Evolutionary conservation across 2,113 vertebrate genomes (phyloP).

Genomic region (Gopherus flavomarginatus): DNA sequence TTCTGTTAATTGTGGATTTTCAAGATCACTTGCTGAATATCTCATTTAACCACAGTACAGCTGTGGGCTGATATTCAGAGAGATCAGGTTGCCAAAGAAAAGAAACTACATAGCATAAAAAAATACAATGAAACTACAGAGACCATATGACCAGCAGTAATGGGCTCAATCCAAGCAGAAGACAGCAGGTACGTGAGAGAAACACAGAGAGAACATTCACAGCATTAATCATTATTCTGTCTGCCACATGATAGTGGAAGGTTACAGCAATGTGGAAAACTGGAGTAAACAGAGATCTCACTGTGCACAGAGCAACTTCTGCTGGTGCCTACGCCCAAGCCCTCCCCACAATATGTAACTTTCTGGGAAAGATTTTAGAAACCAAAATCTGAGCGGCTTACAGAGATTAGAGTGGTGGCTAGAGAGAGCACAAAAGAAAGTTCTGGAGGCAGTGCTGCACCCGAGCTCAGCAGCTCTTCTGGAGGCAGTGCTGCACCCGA

Average conservation of each 20-base stretch:
- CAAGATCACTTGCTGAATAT: conserved; percentile 72
- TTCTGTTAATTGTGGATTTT: conserved; percentile 59
- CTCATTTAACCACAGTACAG: conserved; percentile 61
- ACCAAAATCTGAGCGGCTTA: conserved; percentile 13
- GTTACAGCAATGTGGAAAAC: conserved; percentile 58
- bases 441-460: conserved; percentile 46
- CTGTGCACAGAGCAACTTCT: conserved; percentile 51
- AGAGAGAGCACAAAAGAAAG: background rate
- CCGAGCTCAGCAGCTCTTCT: conserved; percentile 46
- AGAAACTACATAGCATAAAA: conserved; percentile 63
- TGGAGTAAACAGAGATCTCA: conserved; percentile 57
- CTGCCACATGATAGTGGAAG: conserved; percentile 69
- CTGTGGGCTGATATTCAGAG: conserved; percentile 66
- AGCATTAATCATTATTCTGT: conserved; percentile 73
- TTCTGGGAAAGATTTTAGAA: background rate
- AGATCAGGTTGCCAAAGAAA: conserved; percentile 67
- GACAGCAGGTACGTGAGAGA: conserved; percentile 65
- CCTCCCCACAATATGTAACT: conserved; percentile 14
- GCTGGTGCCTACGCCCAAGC: background rate
- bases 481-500: conserved; percentile 47
- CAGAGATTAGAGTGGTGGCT: background rate
- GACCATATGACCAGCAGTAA: conserved; percentile 68
- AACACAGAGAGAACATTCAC: conserved; percentile 73
- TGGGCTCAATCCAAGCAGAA: conserved; percentile 69
- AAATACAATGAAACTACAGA: conserved; percentile 71